Evolutionary conservation across 2,113 vertebrate species (phyloP).

Genomic region (Ascaphus truei): DNA sequence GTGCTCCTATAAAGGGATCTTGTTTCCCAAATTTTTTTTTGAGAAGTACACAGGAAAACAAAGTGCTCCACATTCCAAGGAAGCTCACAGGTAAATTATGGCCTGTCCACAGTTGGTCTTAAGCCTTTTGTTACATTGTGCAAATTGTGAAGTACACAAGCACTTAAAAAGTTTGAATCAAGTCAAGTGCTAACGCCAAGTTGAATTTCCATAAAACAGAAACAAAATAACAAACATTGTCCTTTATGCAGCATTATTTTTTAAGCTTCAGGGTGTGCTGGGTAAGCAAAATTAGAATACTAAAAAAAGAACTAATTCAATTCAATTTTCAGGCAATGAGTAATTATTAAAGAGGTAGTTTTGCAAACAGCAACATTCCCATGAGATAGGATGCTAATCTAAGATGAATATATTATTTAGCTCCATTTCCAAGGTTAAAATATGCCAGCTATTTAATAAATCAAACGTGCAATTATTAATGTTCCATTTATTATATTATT

Average conservation of each 20-base stretch:
- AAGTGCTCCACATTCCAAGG: no score
- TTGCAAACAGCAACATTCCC: conserved; percentile 32
- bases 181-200: no score
- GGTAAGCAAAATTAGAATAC: conserved; percentile 34
- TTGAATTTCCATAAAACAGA: no score
- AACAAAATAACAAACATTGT: conserved; percentile 29
- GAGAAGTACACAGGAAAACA: no score
- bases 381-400: conserved; percentile 25
- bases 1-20: no score
- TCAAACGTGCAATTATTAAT: conserved; percentile 18
- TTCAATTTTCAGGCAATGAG: conserved; percentile 33
- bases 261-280: conserved; percentile 20
- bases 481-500: conserved; percentile 18
- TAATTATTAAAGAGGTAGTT: conserved; percentile 35
- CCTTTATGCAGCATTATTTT: conserved; percentile 4
- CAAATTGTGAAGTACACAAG: no score
- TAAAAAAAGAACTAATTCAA: conserved; percentile 28
- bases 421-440: conserved; percentile 23
- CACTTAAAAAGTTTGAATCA: no score
- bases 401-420: conserved; percentile 34
- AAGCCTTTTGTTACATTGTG: no score
- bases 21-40: no score
- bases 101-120: no score
- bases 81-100: no score
- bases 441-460: conserved; percentile 29